phyloP scores from a whole-genome alignment of 2,113 vertebrate genomes.

The Polyodon spathula region DNA sequence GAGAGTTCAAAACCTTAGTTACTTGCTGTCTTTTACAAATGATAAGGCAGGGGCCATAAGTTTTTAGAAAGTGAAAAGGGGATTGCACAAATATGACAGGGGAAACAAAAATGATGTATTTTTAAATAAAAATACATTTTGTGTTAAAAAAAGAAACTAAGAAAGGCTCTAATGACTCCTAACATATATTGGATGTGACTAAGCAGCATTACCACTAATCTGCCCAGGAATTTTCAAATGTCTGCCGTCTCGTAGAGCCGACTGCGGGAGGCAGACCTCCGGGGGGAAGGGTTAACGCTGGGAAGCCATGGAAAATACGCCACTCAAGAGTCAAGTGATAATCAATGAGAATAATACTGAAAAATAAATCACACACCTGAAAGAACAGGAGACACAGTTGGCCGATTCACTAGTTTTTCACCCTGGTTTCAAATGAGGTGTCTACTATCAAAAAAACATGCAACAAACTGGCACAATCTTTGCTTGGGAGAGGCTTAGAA shows the following conservation, averaged over 20 bases:
- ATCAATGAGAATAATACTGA: background rate
- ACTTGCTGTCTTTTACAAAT: too few species aligned
- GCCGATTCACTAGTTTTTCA: background rate
- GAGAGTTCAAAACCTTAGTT: too few species aligned
- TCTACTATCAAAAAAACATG: too few species aligned
- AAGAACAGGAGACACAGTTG: slow-evolving; percentile 5
- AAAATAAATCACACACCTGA: background rate
- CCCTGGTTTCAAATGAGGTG: too few species aligned
- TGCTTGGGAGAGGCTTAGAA: too few species aligned
- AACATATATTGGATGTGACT: background rate
- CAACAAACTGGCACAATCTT: too few species aligned
- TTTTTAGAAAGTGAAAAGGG: too few species aligned
- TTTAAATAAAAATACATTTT: slow-evolving; percentile 17
- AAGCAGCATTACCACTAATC: slow-evolving; percentile 17
- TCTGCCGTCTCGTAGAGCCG: background rate
- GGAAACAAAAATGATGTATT: slow-evolving; percentile 13
- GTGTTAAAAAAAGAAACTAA: background rate
- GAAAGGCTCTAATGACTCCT: too few species aligned
- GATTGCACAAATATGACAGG: too few species aligned
- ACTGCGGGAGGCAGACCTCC: background rate
- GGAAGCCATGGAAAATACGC: background rate
- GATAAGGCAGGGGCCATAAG: too few species aligned
- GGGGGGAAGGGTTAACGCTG: background rate
- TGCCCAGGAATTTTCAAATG: slow-evolving; percentile 22
- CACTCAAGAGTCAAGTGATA: too few species aligned